Base-by-base conservation (phyloP, 2,113 vertebrate species). In the Dunckerocampus dactyliophorus region DNA sequence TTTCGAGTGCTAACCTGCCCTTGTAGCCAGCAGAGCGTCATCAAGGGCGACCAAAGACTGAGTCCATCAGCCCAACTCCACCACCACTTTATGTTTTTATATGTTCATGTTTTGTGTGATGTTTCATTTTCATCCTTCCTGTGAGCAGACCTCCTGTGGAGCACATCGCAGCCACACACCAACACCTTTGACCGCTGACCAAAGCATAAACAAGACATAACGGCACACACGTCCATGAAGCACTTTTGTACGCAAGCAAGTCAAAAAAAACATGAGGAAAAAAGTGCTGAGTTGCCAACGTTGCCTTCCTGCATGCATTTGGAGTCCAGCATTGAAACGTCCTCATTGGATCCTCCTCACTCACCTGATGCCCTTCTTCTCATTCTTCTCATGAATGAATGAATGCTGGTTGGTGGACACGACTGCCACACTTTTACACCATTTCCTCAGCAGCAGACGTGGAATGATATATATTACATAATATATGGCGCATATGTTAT, bases 41-140 rank as follows among this genome's bases (percentile, higher is more conserved):
- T 74, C 71, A 46, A 69, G 76, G 84, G 76, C 85, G 72, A 76
- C 37, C 68, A 87, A 84, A 89, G 84, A 90, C 90, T 89, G 84
- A 85, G 78, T 85, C 81, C 73, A 85, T 74, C 79, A 80, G 81
- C 80, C 82, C 77, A 65, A 78, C 69, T 74, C 76, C 76, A 64
- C 82, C 79, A 89, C 83, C 82, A 87, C 77, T 87, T 87, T 85
- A 82, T 79, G 59, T 77, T 79, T 79, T 81, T 69, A 69, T 79
- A 71, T 71, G 77, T 75, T 80, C 64, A 67, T 81, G 72, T 82
- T 58, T 65, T 73, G 69, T 69, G 24, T 59, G 28, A 51, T 67
- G 67, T 66, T 59, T 71, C 50, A 51, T 62, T 70, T 49, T 75
- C 52, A 37, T 54, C 49, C 55, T 43, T 63, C 67, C 53, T 59